Evolutionary conservation across 2,888 invertebrate genomes (phyloP).

Genomic region (Hypena proboscidalis): DNA sequence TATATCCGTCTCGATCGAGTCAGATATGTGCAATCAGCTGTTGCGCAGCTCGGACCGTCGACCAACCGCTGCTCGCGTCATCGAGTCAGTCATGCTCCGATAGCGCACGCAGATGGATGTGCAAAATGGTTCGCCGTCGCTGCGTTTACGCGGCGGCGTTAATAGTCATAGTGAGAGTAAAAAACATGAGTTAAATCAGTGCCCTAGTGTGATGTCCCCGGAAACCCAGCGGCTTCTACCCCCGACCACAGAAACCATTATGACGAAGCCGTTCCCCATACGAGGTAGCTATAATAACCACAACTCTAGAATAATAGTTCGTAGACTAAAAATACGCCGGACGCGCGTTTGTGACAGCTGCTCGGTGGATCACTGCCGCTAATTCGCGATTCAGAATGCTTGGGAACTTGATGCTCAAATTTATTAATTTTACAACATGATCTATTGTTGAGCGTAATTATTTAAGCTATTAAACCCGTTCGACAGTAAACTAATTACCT

Average conservation of each 20-base stretch:
- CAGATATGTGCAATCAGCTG: constrained; percentile 37
- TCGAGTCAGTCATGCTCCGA: constrained; percentile 71
- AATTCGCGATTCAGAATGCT: constrained; percentile 28
- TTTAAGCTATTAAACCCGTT: too few relatives aligned
- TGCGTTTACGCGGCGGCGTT: constrained; percentile 78
- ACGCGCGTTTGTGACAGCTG: constrained; percentile 52
- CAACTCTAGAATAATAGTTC: constrained; percentile 39
- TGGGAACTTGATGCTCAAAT: constrained; percentile 21
- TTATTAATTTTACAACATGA: constrained; percentile 12
- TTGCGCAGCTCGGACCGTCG: constrained; percentile 16
- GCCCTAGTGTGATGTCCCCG: constrained; percentile 90
- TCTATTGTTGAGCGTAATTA: too few relatives aligned
- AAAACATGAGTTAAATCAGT: constrained; percentile 84
- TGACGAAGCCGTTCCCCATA: constrained; percentile 95
- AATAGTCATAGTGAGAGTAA: constrained; percentile 65
- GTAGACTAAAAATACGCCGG: constrained; percentile 63
- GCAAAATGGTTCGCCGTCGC: constrained; percentile 73
- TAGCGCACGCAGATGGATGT: constrained; percentile 74
- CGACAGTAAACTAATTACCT: too few relatives aligned
- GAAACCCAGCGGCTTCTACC: constrained; percentile 88
- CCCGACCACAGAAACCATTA: constrained; percentile 93
- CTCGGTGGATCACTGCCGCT: constrained; percentile 23
- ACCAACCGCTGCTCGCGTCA: constrained; percentile 9
- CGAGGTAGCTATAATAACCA: constrained; percentile 85
- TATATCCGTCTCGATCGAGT: constrained; percentile 25